These are phyloP conservation scores for Nasonia oneida DNA, from an alignment of 2,888 invertebrate genomes.

Conservation along the genomic window DNA sequence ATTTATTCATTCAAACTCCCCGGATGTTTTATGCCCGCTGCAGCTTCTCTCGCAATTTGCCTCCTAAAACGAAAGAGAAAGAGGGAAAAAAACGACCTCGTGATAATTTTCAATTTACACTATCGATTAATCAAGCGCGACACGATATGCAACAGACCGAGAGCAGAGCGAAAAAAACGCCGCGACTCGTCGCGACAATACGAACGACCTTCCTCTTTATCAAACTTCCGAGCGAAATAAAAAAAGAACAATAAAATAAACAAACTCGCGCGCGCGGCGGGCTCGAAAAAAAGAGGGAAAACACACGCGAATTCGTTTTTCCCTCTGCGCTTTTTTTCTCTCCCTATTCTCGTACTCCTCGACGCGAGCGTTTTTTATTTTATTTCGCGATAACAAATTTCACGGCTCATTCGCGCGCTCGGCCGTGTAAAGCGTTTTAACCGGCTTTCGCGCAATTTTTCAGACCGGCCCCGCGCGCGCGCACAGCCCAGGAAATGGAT, in stretches of 20 bases:
- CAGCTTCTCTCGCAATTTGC: conserved; percentile 43
- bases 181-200: background rate
- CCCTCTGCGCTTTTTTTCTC: background rate
- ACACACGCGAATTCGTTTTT: conserved; percentile 47
- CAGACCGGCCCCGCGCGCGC: conserved; percentile 60
- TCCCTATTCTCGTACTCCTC: conserved; percentile 9
- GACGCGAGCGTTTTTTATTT: background rate
- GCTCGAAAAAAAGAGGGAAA: conserved; percentile 3
- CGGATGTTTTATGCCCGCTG: conserved; percentile 22
- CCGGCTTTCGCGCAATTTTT: conserved; percentile 60
- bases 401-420: conserved; percentile 55
- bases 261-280: conserved; percentile 54
- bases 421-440: conserved; percentile 57
- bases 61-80: background rate
- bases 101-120: conserved; percentile 59
- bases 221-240: conserved; percentile 42
- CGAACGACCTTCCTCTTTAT: conserved; percentile 35
- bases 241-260: conserved; percentile 54
- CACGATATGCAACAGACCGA: background rate
- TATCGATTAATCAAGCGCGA: conserved; percentile 57
- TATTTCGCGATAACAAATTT: conserved; percentile 53
- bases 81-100: background rate
- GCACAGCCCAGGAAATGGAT: conserved; percentile 70
- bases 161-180: conserved; percentile 5
- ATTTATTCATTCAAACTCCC: conserved; percentile 40